phyloP scores from a whole-genome alignment of 2,113 vertebrate species.

The Cochlearius cochlearius region DNA sequence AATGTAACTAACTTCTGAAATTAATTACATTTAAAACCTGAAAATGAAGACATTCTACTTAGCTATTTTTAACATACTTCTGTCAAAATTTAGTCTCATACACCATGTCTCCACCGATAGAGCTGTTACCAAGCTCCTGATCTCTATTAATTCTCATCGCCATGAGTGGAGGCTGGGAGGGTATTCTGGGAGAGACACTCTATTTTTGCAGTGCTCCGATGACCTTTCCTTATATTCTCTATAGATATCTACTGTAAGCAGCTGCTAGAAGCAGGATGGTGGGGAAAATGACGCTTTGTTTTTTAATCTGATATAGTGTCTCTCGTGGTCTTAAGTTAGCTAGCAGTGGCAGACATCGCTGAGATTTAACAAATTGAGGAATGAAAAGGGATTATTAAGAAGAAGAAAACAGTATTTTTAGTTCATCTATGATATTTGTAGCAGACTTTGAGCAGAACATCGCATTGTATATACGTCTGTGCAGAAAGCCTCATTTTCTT shows the following conservation, averaged over 20 bases:
- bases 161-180: neutral
- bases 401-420: neutral
- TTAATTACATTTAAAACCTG: neutral
- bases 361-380: neutral
- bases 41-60: neutral
- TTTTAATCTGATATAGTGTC: neutral
- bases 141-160: neutral
- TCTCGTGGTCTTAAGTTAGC: neutral
- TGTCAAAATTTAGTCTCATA: neutral
- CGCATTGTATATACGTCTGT: fast-evolving
- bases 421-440: neutral
- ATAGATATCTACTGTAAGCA: neutral
- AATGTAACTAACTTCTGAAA: neutral
- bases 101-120: neutral
- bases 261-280: neutral
- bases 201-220: neutral
- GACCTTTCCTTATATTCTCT: neutral
- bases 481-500: neutral
- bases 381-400: neutral
- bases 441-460: neutral
- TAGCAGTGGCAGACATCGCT: neutral
- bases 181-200: neutral
- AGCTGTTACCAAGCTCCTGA: neutral
- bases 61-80: neutral
- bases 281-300: neutral